A percentile compares a stretch with the other conserved stretches of the same genome.
These are phyloP conservation scores for Spinus olivaceus DNA, from an alignment of 2,797 vertebrate species.

Conservation along the genomic window DNA sequence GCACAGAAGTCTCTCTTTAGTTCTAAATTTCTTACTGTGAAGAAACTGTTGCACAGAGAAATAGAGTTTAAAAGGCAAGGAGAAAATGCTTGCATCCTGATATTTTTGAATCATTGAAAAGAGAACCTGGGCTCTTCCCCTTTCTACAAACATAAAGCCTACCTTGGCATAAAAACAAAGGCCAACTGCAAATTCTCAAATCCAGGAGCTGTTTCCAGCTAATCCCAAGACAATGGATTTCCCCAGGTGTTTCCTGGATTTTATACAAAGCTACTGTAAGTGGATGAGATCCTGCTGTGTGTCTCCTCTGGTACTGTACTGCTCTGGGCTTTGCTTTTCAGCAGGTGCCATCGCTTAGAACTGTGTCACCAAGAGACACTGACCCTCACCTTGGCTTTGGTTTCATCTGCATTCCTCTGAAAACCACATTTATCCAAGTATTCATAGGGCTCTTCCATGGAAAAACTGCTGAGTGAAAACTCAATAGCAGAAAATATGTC, in stretches of 20 bases:
- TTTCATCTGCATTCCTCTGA: background rate
- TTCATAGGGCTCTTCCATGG: background rate
- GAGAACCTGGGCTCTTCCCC: background rate
- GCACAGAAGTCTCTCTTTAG: background rate
- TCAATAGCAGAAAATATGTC: background rate
- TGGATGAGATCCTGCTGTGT: background rate
- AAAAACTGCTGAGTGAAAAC: background rate
- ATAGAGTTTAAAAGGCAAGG: background rate
- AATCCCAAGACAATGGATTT: background rate
- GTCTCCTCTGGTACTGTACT: background rate
- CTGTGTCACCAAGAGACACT: background rate
- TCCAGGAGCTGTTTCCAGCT: background rate
- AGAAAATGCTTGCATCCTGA: background rate
- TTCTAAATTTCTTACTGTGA: background rate
- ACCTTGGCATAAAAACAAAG: background rate
- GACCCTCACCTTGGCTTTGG: background rate
- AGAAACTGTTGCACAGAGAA: background rate
- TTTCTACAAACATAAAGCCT: background rate
- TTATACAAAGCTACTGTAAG: background rate
- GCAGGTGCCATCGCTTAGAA: background rate
- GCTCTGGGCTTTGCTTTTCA: background rate
- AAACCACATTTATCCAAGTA: background rate
- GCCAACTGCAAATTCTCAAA: background rate
- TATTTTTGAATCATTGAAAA: background rate
- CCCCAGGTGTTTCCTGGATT: background rate